A percentile compares a stretch with the other conserved stretches of the same genome.
phyloP scores from a whole-genome alignment of 2,113 vertebrate genomes.

The Entomyzon cyanotis region DNA sequence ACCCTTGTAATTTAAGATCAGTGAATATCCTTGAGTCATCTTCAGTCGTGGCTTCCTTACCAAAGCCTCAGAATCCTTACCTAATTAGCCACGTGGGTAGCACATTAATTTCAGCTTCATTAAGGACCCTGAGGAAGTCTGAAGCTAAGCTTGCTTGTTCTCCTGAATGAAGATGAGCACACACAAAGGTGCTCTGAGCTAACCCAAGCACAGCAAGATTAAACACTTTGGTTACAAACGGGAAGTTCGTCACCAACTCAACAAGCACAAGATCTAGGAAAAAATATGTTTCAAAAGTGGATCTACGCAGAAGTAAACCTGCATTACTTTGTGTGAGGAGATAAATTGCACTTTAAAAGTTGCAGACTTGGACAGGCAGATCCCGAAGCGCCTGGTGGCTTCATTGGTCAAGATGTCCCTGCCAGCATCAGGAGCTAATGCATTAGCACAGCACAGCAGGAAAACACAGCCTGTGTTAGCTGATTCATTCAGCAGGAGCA shows the following conservation, averaged over 20 bases:
- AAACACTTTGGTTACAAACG: background rate
- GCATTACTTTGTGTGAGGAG: background rate
- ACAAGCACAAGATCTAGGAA: background rate
- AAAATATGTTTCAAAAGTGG: background rate
- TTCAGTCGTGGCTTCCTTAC: background rate
- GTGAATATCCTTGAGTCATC: background rate
- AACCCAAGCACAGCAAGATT: background rate
- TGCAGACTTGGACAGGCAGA: background rate
- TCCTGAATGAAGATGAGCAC: background rate
- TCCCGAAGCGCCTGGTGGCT: background rate
- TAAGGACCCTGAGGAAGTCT: background rate
- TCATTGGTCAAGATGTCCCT: background rate
- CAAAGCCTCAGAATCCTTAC: background rate
- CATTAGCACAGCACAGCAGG: background rate
- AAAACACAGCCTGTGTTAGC: background rate
- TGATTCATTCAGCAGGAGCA: background rate
- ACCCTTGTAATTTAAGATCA: background rate
- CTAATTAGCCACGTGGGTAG: background rate
- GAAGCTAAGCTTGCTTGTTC: background rate
- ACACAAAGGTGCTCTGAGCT: background rate
- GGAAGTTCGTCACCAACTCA: background rate
- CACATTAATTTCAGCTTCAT: background rate
- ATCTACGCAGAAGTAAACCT: background rate
- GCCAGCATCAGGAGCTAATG: background rate
- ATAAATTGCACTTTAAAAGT: background rate